Conservation (phyloP, 2,888 invertebrate genomes). For the Mesodorylaimus sp. region DNA sequence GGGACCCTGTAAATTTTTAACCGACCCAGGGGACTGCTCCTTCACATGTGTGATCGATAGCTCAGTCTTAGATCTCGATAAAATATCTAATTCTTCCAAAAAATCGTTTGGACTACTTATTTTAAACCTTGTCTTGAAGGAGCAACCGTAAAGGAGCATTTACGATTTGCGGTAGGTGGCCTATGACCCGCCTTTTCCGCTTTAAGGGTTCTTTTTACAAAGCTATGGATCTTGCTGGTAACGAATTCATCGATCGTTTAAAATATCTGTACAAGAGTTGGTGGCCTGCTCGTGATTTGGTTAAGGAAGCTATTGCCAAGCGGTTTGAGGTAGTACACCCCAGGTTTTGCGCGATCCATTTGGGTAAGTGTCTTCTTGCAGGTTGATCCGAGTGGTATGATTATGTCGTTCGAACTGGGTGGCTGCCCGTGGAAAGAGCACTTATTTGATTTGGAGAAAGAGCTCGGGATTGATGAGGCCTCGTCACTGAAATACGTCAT, state of each 20-base stretch:
- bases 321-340: conserved; percentile 35
- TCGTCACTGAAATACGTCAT: conserved; percentile 29
- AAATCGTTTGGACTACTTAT: conserved; percentile 12
- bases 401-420: conserved; percentile 48
- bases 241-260: conserved; percentile 56
- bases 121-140: conserved; percentile 7
- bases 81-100: too few relatives aligned
- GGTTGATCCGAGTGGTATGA: conserved; percentile 57
- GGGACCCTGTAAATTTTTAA: too few relatives aligned
- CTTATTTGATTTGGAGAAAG: conserved; percentile 58
- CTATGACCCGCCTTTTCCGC: too few relatives aligned
- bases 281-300: conserved; percentile 60
- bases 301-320: conserved; percentile 48
- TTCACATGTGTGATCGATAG: too few relatives aligned
- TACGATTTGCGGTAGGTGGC: too few relatives aligned
- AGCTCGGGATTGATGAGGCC: conserved; percentile 43
- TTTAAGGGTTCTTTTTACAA: conserved; percentile 44
- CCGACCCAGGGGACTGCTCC: too few relatives aligned
- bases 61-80: too few relatives aligned
- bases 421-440: conserved; percentile 80
- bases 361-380: conserved; percentile 27
- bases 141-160: too few relatives aligned
- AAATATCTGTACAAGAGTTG: conserved; percentile 46
- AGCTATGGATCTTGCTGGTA: conserved; percentile 57
- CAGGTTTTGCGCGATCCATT: not conserved